Base-by-base conservation (phyloP, 2,113 vertebrate species). In the Lagopus muta region DNA sequence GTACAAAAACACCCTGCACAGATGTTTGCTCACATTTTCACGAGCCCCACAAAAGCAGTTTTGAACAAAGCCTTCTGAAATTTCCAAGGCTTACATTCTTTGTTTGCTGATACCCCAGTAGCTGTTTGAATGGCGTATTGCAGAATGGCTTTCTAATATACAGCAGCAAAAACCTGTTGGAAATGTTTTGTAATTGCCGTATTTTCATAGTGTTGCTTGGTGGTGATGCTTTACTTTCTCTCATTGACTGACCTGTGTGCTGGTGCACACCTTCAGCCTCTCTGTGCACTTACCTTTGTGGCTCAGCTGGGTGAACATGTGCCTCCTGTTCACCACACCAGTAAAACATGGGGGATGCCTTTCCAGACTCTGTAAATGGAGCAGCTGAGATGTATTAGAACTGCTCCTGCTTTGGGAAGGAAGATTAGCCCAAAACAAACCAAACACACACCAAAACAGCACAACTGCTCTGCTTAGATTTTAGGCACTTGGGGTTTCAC, bases 261-360 rank as follows among this genome's bases (percentile, higher is more conserved):
- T 70, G 60, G 47, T 6, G 17, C 1, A 1, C 0, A 4, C 20
- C 28, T 71, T 67, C 77, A 78, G 57, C 81, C 32, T 6, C 10
- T 4, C 18, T 11, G 17, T 1, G n/a, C 43, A 1, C 24, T 45
- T 3, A 20, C 5, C 40, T 5, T 54, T 38, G 4, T 0, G 3
- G 48, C 0, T 1, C 18, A 13, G 1, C 55, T 17, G 55, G 19
- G 4, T 58, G 54, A n/a, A n/a, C n/a, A n/a, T n/a, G 42, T 1
- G 19, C 12, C 17, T 65, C 77, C 38, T 1, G 0, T 34, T 17
- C 34, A 13, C 86, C 36, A 7, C 5, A 1, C 40, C 11, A 48
- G 52, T 11, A 64, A 87, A 72, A 34, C 24, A 6, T 4, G 3
- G 42, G 76, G 21, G 36, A 78, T 72, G 22, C 28, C 27, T 55